Base-by-base conservation (phyloP, 2,113 vertebrate species). In the Rhinoderma darwinii region DNA sequence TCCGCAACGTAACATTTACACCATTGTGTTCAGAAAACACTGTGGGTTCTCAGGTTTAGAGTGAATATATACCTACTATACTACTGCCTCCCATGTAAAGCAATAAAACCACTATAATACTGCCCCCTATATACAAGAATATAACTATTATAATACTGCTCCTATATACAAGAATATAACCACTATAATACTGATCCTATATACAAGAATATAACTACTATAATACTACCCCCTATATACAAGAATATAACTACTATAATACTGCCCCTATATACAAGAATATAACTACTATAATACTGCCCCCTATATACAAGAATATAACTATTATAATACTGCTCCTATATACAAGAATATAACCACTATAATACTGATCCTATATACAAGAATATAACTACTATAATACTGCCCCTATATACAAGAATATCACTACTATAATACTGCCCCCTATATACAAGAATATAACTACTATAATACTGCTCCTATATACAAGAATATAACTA, bases 271-370 rank as follows among this genome's bases (percentile, higher is more conserved):
- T 72, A 18, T 41, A 72, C 68, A 72, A 25, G 68, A 72, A 72
- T 72, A 72, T 72, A 72, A 72, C 68, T 72, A 72, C 68, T 72
- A 72, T 70, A 72, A 72, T 72, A 41, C 68, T 72, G 68, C 37
- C 5, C n/a, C 68, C 66, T 37, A 70, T 70, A 4, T 70, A 70
- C 30, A 37, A 70, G 30, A 70, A 70, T 37, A 70, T 20, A 70
- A 37, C 66, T 70, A 37, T 15, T 37, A 37, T 70, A 70, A 70
- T 37, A 70, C 32, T 37, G 17, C 32, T 18, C 66, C 66, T 37
- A 70, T 70, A 14, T 70, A 70, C 32, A 70, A 20, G 66, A 70
- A 37, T 70, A 70, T 70, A 70, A 70, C 63, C 37, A 70, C 66
- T 70, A 66, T 70, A 70, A 70, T 70, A 70, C 66, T 37, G 66